Evolutionary conservation across 2,797 vertebrate species (phyloP).

Genomic region (Acrocephalus scirpaceus): DNA sequence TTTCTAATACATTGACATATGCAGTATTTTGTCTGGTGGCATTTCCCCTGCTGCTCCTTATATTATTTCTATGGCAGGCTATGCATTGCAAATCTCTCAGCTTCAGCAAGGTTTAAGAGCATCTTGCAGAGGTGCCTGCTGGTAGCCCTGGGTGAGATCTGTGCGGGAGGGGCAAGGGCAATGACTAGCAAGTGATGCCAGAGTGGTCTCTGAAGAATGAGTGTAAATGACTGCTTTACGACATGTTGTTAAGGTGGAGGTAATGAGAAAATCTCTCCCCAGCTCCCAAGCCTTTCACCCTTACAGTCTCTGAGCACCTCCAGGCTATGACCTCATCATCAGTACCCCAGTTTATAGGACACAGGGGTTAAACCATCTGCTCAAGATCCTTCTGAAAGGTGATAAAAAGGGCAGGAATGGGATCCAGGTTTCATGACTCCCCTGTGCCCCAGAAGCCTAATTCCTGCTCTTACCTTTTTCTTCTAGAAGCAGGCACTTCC

Average conservation of each 20-base stretch:
- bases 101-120: neutral
- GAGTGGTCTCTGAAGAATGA: neutral
- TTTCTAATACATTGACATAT: neutral
- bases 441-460: neutral
- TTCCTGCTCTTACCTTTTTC: neutral
- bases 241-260: neutral
- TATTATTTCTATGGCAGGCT: neutral
- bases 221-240: neutral
- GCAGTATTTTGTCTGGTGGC: neutral
- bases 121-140: neutral
- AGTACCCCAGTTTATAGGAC: neutral
- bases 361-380: neutral
- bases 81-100: neutral
- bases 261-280: slow-evolving; percentile 15
- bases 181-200: neutral
- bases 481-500: neutral
- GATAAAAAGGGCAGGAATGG: neutral
- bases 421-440: neutral
- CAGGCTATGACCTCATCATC: neutral
- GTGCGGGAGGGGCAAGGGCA: neutral
- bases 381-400: neutral
- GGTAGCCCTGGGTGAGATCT: neutral
- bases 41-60: neutral
- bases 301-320: neutral
- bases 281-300: neutral